Conservation (phyloP, 2,797 vertebrate species). For the Phoxinus dragarum region DNA sequence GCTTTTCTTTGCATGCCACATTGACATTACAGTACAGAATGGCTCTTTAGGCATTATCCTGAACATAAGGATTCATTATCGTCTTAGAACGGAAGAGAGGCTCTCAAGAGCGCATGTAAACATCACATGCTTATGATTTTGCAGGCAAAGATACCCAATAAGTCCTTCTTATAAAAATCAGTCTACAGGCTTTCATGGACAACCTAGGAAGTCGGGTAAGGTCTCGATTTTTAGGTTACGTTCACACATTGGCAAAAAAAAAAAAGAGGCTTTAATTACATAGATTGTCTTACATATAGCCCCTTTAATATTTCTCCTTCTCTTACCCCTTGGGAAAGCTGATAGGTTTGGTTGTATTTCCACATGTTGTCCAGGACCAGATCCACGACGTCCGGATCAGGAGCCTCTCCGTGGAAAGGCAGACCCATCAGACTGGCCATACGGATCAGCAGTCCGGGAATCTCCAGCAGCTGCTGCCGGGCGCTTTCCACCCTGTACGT, state of each 20-base stretch:
- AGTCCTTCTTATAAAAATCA: neutral
- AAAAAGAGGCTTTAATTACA: no score
- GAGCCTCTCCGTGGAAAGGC: conserved; percentile 86
- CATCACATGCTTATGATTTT: neutral
- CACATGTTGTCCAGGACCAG: conserved; percentile 89
- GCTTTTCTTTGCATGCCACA: neutral
- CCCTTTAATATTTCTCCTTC: neutral
- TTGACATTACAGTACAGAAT: neutral
- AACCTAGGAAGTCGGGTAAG: neutral
- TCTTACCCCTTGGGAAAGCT: conserved; percentile 87
- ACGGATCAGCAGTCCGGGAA: conserved; percentile 87
- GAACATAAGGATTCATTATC: neutral
- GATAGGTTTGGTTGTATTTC: conserved; percentile 95
- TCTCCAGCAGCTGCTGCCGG: conserved; percentile 84
- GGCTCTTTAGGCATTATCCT: neutral
- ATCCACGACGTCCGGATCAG: conserved; percentile 77
- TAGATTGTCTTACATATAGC: no score
- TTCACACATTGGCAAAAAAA: neutral
- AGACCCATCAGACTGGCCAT: conserved; percentile 91
- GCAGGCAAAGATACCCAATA: no score
- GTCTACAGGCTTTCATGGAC: neutral
- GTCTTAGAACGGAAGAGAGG: neutral
- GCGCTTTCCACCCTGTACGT: conserved; percentile 83
- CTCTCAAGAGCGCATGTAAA: neutral
- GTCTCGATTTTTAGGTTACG: neutral